Evolutionary conservation across 2,888 invertebrate species (phyloP), one percentile per base, ranked within the genome.

Genomic region (Drosophila anomelani): DNA sequence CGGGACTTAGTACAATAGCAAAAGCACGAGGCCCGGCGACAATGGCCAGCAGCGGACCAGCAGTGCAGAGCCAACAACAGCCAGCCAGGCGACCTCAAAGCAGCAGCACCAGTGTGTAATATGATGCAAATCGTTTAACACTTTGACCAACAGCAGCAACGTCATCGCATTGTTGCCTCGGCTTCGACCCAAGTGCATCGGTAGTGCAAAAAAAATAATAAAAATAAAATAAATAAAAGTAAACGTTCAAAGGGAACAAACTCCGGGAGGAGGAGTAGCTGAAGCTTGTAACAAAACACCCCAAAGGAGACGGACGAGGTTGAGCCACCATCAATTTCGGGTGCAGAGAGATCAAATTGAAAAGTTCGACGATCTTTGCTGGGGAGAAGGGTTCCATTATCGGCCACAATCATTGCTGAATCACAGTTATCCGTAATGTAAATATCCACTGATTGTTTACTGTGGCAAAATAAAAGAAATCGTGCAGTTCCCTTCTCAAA

Each of bases 61-160:
- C 34, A 51, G 62, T 77, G 34, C 26, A 46, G 59, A 53, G 26
- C 54, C 59, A 51, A 23, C 49, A 49, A 54, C 67, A 64, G 20
- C 34, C 61, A 53, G 62, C 34, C 61, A 53, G 62, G 44, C 58
- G 53, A 51, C 46, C 44, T 39, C 54, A 46, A 54, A 43, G 44
- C 66, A 51, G 9, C 46, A 39, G 57, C 64, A 51, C 53, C 57
- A 55, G 70, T 74, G 77, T 85, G 84, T 87, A 85, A 85, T 85
- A 85, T 87, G 84, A 85, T 85, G 84, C 84, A 85, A 85, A 85
- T 89, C 84, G 84, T 84, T 85, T 85, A 85, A 85, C 84, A 85
- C 84, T 89, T 84, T 88, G 89, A 84, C 89, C 83, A 83, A 76
- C 81, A 56, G 23, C 46, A 71, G 72, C 72, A 74, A 74, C 73